A percentile compares a stretch with the other conserved stretches of the same genome.
Conservation (phyloP, 2,113 vertebrate species). For the Indri indri region DNA sequence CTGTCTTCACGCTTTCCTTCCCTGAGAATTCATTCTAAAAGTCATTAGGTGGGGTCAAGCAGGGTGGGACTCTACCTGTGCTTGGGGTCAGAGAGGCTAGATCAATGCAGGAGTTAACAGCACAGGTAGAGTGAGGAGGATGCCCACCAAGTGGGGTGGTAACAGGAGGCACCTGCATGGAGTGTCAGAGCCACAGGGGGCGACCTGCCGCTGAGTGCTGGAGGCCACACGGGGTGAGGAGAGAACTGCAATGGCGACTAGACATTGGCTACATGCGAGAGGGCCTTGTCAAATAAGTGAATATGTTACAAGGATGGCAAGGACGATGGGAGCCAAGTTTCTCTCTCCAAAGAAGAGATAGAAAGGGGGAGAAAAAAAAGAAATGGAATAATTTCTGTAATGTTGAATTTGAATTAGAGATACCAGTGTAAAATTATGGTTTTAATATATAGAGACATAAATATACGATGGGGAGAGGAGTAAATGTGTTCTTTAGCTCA, state of each 20-base stretch:
- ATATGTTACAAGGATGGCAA: background rate
- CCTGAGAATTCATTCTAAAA: background rate
- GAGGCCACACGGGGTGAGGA: accelerated
- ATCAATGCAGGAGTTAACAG: background rate
- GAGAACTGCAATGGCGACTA: background rate
- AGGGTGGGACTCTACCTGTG: background rate
- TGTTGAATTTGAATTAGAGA: background rate
- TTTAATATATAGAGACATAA: background rate
- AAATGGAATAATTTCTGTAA: background rate
- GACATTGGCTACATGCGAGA: background rate
- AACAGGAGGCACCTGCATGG: accelerated
- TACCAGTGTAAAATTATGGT: background rate
- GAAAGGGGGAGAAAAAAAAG: background rate
- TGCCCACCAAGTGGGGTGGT: accelerated
- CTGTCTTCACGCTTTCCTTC: background rate
- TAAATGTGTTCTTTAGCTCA: background rate
- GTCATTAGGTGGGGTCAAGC: background rate
- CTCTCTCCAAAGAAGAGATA: background rate
- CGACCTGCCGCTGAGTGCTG: accelerated
- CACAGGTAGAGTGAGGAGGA: accelerated
- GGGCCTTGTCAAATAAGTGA: background rate
- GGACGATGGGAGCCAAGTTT: background rate
- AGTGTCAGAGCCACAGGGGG: accelerated
- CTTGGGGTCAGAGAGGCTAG: accelerated
- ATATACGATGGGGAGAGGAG: background rate